A percentile compares a stretch with the other conserved stretches of the same genome.
These are phyloP conservation scores for Rhizoglyphus robini DNA, from an alignment of 1,140 invertebrate genomes.

Conservation along the genomic window DNA sequence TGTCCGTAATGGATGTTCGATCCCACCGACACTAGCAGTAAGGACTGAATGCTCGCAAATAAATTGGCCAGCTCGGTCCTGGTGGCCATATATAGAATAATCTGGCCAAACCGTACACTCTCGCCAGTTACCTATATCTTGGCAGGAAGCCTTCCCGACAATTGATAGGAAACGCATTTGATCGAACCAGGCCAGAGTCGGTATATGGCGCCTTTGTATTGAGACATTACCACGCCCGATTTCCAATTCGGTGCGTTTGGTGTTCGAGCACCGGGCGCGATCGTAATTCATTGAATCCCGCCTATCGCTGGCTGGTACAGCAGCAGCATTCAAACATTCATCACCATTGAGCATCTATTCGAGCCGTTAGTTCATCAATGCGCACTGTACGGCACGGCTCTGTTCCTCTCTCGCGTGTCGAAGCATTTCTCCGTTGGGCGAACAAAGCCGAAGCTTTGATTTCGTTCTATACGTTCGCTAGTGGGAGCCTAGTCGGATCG, in stretches of 20 bases:
- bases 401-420: neutral
- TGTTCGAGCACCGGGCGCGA: slow-evolving; percentile 2
- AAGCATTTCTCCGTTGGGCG: neutral
- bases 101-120: neutral
- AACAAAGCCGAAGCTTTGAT: slow-evolving; percentile 16
- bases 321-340: slow-evolving; percentile 8
- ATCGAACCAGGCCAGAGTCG: neutral
- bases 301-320: neutral
- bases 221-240: slow-evolving; percentile 11
- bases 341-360: neutral
- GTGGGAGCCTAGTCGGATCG: neutral
- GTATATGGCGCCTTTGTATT: neutral
- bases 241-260: neutral
- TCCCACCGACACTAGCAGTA: neutral
- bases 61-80: neutral
- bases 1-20: neutral
- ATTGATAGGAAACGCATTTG: slow-evolving; percentile 17
- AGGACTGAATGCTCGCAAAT: neutral
- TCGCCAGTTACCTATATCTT: neutral
- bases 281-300: slow-evolving; percentile 7
- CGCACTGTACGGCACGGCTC: neutral
- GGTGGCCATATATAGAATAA: neutral
- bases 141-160: neutral
- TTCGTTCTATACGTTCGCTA: neutral
- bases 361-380: slow-evolving; percentile 2